Percentiles rank a stretch among this genome's conserved stretches.
These are phyloP conservation scores for Dioctria rufipes DNA, from an alignment of 2,888 invertebrate species.

Conservation along the genomic window DNA sequence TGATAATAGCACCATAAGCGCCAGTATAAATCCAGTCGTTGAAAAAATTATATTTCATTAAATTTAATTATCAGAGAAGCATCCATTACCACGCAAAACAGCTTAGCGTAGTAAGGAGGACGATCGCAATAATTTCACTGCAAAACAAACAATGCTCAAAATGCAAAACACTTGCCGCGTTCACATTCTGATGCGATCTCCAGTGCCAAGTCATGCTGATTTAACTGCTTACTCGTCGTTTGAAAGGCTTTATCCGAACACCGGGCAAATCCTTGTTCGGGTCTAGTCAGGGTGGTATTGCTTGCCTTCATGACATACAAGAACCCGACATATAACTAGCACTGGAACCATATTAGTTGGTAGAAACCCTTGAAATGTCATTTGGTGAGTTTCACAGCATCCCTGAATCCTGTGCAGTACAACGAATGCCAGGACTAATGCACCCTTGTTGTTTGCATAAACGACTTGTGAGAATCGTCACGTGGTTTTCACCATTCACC, in stretches of 20 bases:
- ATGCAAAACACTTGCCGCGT: conserved; percentile 54
- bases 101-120: background rate
- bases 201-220: conserved; percentile 38
- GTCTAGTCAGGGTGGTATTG: background rate
- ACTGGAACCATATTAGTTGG: background rate
- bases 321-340: background rate
- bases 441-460: conserved; percentile 22
- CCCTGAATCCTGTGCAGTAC: background rate
- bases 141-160: conserved; percentile 39
- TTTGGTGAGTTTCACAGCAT: conserved; percentile 55
- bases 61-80: conserved; percentile 1
- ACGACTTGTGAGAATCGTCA: conserved; percentile 51
- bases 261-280: conserved; percentile 1
- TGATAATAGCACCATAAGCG: background rate
- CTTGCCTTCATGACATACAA: conserved; percentile 9
- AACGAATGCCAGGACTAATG: background rate
- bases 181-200: conserved; percentile 56
- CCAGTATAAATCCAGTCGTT: background rate
- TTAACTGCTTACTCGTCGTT: background rate
- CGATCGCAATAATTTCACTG: background rate
- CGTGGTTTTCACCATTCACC: conserved; percentile 47
- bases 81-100: too few relatives aligned
- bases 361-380: conserved; percentile 48
- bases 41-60: conserved; percentile 23
- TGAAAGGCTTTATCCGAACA: background rate